Evolutionary conservation across 92 coral and sea anemone genomes (phyloP).

Genomic region (Desmophyllum pertusum): DNA sequence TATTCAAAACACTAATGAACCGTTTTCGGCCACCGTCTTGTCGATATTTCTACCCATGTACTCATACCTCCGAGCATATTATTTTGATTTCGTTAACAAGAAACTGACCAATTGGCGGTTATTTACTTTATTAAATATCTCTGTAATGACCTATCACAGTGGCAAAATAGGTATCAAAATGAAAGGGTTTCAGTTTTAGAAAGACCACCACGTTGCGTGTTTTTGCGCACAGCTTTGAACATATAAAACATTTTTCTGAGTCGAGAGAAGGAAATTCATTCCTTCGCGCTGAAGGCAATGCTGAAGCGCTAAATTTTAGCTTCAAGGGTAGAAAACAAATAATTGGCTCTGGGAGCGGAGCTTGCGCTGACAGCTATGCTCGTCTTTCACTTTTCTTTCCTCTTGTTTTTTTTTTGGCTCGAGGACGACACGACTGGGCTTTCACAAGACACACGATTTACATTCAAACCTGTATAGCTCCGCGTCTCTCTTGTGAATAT

Average conservation of each 20-base stretch:
- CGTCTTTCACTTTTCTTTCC: background rate
- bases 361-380: background rate
- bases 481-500: background rate
- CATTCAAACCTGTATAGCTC: background rate
- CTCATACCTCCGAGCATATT: no score
- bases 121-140: no score
- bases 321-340: background rate
- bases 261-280: conserved; percentile 9
- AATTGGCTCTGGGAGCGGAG: background rate
- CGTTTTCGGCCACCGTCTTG: no score
- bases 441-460: background rate
- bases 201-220: no score
- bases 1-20: no score
- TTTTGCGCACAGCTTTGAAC: background rate
- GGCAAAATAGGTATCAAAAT: no score
- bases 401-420: background rate
- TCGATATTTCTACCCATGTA: no score
- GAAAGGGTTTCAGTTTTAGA: no score
- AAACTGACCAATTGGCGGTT: no score
- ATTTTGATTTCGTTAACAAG: no score
- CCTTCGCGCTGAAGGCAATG: conserved; percentile 14
- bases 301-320: conserved; percentile 4
- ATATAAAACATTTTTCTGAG: background rate
- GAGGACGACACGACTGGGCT: background rate
- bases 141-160: no score